phyloP scores from a whole-genome alignment of 2,888 invertebrate species.

The Drosophila villosipedis region DNA sequence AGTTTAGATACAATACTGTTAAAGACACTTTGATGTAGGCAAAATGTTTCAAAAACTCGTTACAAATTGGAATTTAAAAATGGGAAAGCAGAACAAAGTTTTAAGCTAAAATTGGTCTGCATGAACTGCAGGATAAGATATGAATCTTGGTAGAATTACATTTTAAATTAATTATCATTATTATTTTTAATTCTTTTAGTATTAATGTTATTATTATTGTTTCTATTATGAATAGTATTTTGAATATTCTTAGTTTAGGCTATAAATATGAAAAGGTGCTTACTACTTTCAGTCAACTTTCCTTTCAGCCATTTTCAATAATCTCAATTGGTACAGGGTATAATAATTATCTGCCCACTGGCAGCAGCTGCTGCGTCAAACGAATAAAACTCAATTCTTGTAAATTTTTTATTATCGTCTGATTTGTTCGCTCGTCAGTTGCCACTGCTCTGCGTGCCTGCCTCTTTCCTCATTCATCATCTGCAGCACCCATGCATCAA shows the following conservation, averaged over 20 bases:
- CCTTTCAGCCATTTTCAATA: not conserved
- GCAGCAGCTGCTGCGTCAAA: not conserved
- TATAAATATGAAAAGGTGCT: not conserved
- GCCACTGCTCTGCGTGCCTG: slow-evolving; percentile 3
- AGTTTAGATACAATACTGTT: not conserved
- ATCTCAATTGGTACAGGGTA: not conserved
- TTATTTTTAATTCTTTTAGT: not conserved
- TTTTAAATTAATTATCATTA: not conserved
- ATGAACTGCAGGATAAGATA: not conserved
- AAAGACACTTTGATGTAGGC: not conserved
- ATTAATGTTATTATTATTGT: not conserved
- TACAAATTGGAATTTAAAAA: not conserved
- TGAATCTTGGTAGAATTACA: fast-evolving
- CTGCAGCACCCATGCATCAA: slow-evolving; percentile 66
- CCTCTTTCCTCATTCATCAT: slow-evolving; percentile 36
- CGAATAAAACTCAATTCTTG: slow-evolving; percentile 6
- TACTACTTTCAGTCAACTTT: not conserved
- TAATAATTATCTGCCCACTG: not conserved
- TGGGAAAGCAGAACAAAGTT: not conserved
- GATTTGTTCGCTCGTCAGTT: slow-evolving; percentile 1
- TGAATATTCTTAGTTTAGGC: not conserved
- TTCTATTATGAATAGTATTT: not conserved
- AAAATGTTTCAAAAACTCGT: not conserved
- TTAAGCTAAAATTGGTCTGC: not conserved
- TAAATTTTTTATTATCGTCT: slow-evolving; percentile 4